phyloP scores from a whole-genome alignment of 2,888 invertebrate species.

The Epicampocera succincta region DNA sequence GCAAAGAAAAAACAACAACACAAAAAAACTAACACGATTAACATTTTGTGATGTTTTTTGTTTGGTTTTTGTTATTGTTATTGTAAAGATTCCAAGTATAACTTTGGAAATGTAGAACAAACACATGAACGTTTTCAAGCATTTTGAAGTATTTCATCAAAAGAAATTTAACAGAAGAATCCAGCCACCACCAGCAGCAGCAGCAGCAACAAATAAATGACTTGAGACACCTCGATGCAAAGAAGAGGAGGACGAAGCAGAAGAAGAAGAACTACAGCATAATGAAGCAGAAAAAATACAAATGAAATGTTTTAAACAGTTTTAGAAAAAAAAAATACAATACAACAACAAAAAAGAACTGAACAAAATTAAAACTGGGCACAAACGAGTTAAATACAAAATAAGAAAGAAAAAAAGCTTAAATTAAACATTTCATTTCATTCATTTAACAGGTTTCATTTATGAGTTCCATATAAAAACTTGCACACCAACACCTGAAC shows the following conservation, averaged over 20 bases:
- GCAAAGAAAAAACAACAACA: not conserved
- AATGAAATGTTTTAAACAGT: constrained; percentile 37
- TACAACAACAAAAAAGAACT: no score
- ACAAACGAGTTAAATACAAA: constrained; percentile 46
- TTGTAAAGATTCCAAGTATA: constrained; percentile 10
- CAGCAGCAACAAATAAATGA: constrained; percentile 42
- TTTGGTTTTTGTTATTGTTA: constrained; percentile 13
- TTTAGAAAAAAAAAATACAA: constrained; percentile 13
- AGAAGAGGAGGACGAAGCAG: constrained; percentile 41
- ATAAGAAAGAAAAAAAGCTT: constrained; percentile 22
- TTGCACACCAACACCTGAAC: constrained; percentile 21
- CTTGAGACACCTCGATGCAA: constrained; percentile 49
- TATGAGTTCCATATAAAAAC: constrained; percentile 73
- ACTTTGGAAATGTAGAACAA: constrained; percentile 58
- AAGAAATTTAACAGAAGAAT: constrained; percentile 59
- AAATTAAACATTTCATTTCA: constrained; percentile 81
- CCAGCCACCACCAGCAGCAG: constrained; percentile 26
- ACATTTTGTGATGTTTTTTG: constrained; percentile 38
- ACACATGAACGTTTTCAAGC: constrained; percentile 39
- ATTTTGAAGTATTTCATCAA: constrained; percentile 64
- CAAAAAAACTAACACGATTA: constrained; percentile 42
- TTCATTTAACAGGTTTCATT: constrained; percentile 82
- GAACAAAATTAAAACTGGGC: constrained; percentile 53
- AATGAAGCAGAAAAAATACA: constrained; percentile 44
- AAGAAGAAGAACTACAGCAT: constrained; percentile 72